phyloP scores from a whole-genome alignment of 2,113 vertebrate species.

The Ammodytes marinus region DNA sequence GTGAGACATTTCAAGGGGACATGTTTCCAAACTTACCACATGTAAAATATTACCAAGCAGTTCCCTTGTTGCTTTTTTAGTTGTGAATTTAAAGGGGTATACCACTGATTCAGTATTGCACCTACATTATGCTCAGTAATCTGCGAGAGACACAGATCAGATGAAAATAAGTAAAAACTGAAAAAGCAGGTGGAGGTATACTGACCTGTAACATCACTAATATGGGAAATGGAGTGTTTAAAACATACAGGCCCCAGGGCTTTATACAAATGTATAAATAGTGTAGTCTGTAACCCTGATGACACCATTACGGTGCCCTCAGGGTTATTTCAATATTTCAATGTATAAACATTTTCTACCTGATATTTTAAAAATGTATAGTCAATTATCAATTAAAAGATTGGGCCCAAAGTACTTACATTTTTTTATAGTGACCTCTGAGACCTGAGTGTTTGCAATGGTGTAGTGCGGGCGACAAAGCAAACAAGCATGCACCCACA shows the following conservation, averaged over 20 bases:
- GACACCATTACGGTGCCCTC: not conserved
- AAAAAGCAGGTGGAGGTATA: not conserved
- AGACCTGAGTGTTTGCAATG: not conserved
- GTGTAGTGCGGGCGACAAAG: conserved; percentile 4
- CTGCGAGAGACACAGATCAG: not conserved
- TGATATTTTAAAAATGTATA: not conserved
- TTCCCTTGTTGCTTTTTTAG: not conserved
- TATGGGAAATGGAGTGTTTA: not conserved
- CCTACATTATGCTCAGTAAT: not conserved
- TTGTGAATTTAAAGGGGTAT: not conserved
- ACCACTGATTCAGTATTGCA: not conserved
- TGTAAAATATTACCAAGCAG: too few species aligned
- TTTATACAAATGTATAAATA: not conserved
- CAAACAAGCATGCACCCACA: conserved; percentile 1
- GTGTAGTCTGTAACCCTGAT: not conserved
- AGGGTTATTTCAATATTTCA: not conserved
- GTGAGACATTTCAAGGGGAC: not conserved
- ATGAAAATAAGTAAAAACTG: not conserved
- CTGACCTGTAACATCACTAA: not conserved
- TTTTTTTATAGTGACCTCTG: not conserved
- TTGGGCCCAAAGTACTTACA: too few species aligned
- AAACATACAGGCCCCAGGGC: too few species aligned
- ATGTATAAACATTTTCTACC: not conserved
- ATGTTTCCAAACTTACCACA: not conserved
- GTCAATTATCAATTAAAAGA: not conserved